Evolutionary conservation across 2,888 invertebrate species (phyloP).

Genomic region (Drosophila rubida): DNA sequence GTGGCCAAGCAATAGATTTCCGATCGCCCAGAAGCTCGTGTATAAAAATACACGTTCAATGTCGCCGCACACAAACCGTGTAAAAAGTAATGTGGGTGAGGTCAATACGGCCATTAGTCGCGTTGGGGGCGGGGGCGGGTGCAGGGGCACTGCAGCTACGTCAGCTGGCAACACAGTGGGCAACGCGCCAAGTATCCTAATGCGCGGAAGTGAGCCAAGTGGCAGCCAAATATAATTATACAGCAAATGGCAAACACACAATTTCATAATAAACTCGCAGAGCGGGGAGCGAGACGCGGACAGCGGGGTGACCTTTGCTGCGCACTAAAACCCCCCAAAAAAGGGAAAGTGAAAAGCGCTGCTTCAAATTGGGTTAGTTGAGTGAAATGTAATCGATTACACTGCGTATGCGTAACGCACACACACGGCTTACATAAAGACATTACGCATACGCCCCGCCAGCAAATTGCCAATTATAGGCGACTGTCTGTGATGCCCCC

Average conservation of each 20-base stretch:
- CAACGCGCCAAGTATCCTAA: conserved; percentile 59
- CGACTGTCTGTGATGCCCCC: background rate
- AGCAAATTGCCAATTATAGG: background rate
- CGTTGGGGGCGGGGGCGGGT: conserved; percentile 1
- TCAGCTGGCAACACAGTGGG: conserved; percentile 75
- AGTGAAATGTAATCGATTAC: conserved; percentile 46
- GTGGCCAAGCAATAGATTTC: conserved; percentile 18
- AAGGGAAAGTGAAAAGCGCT: conserved; percentile 37
- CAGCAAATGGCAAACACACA: conserved; percentile 40
- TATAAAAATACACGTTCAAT: conserved; percentile 63
- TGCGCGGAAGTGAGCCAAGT: conserved; percentile 71
- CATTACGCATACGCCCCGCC: conserved; percentile 3
- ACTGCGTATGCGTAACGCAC: conserved; percentile 10
- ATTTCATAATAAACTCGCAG: conserved; percentile 52
- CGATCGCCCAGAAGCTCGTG: conserved; percentile 17
- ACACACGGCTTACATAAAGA: background rate
- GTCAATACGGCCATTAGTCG: conserved; percentile 53
- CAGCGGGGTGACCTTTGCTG: background rate
- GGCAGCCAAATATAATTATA: conserved; percentile 57
- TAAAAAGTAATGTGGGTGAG: conserved; percentile 69
- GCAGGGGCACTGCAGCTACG: conserved; percentile 41
- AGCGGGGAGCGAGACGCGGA: too few relatives aligned
- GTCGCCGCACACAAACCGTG: conserved; percentile 43
- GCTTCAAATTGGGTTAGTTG: conserved; percentile 62
- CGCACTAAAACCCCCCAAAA: background rate